phyloP scores from a whole-genome alignment of 2,888 invertebrate genomes.

The Nebria salina region DNA sequence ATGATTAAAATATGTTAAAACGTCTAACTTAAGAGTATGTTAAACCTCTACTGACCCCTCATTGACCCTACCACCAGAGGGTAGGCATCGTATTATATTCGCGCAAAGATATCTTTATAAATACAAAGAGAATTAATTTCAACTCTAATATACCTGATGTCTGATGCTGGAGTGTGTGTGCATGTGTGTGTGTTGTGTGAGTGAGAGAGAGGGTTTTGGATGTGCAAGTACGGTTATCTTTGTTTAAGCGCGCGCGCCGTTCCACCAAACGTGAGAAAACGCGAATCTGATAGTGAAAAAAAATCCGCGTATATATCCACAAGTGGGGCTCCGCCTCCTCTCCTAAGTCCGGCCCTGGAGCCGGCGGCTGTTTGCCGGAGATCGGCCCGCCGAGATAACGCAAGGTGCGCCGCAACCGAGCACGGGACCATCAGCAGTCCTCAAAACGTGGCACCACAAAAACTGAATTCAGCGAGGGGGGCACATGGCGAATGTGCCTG shows the following conservation, averaged over 20 bases:
- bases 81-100: not conserved
- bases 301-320: constrained; percentile 54
- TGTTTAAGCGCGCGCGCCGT: not conserved
- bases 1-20: no score
- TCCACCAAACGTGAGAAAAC: constrained; percentile 62
- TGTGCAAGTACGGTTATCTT: constrained; percentile 45
- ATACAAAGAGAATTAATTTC: not conserved
- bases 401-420: constrained; percentile 55
- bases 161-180: not conserved
- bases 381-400: constrained; percentile 50
- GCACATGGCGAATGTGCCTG: no score
- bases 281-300: constrained; percentile 62
- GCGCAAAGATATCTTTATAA: not conserved
- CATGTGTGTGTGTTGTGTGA: not conserved
- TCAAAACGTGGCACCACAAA: not conserved
- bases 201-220: not conserved
- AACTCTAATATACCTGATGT: not conserved
- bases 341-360: constrained; percentile 27
- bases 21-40: no score
- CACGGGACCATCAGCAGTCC: not conserved
- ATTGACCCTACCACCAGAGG: no score
- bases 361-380: constrained; percentile 57
- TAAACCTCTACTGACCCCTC: no score
- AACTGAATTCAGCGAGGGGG: not conserved
- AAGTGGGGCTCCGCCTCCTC: constrained; percentile 51